Evolutionary conservation across 2,797 vertebrate species (phyloP).

Genomic region (Sebastes minor): DNA sequence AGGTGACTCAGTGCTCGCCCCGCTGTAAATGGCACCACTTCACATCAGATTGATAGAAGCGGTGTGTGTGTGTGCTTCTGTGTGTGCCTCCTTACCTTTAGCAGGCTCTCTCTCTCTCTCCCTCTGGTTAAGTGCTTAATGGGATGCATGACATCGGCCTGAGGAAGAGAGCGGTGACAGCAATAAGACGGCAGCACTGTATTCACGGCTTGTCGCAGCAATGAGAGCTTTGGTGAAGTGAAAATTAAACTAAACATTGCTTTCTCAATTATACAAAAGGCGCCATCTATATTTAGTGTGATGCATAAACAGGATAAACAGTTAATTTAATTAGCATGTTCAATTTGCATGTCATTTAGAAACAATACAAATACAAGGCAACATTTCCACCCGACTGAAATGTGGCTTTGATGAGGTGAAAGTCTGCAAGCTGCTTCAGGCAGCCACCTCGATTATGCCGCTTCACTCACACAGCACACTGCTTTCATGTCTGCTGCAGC

Average conservation of each 20-base stretch:
- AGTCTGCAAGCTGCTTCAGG: neutral
- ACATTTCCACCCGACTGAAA: neutral
- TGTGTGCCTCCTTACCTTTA: conserved; percentile 17
- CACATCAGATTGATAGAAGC: conserved; percentile 39
- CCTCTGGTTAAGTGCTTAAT: conserved; percentile 35
- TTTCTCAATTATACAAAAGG: conserved; percentile 2
- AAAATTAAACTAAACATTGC: neutral
- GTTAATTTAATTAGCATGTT: neutral
- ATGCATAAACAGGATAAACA: neutral
- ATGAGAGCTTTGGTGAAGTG: conserved; percentile 1
- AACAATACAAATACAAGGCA: neutral
- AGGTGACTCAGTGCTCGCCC: conserved; percentile 61
- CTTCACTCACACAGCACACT: neutral
- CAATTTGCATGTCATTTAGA: neutral
- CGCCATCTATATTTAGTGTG: neutral
- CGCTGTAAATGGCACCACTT: conserved; percentile 37
- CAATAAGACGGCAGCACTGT: neutral
- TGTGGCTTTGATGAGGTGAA: neutral
- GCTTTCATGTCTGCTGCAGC: neutral
- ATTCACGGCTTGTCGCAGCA: conserved; percentile 5
- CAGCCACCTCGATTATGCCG: neutral
- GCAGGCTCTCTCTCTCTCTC: neutral
- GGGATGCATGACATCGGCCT: conserved; percentile 27
- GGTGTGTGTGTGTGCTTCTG: conserved; percentile 1
- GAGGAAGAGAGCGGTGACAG: conserved; percentile 16